These are phyloP conservation scores for Cygnus olor DNA, from an alignment of 2,797 vertebrate species.

Conservation along the genomic window DNA sequence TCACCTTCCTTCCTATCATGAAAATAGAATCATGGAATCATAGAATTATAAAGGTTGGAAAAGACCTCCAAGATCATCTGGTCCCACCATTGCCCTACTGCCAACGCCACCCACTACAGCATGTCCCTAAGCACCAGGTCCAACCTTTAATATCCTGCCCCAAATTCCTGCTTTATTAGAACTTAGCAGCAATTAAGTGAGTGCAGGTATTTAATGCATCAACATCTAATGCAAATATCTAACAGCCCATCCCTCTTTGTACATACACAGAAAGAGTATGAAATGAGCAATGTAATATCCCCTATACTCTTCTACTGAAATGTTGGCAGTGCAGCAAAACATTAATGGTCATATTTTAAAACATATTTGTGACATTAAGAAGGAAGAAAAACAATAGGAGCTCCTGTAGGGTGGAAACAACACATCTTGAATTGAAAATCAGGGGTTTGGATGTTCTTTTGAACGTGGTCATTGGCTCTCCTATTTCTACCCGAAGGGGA, in stretches of 20 bases:
- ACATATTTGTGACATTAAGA: fast-evolving
- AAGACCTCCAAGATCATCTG: too few relatives aligned
- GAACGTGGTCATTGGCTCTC: neutral
- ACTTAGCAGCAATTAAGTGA: neutral
- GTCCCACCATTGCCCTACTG: too few relatives aligned
- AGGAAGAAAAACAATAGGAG: neutral
- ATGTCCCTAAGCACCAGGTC: too few relatives aligned
- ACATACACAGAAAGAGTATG: neutral
- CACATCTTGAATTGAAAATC: neutral
- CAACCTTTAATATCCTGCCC: too few relatives aligned
- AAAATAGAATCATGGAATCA: neutral
- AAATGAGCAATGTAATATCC: neutral
- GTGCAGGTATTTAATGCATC: neutral
- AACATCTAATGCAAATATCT: neutral
- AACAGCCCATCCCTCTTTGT: neutral
- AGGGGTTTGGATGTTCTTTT: neutral
- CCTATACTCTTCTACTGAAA: neutral
- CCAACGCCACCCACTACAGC: too few relatives aligned
- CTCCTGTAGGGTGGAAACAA: neutral
- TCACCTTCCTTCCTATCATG: neutral
- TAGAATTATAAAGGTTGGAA: too few relatives aligned
- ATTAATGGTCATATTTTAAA: neutral
- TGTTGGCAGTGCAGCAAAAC: neutral
- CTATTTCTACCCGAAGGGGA: neutral
- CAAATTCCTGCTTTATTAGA: neutral